Percentiles rank a stretch among this genome's conserved stretches.
These are phyloP conservation scores for Rhinichthys osculus DNA, from an alignment of 2,797 vertebrate species.

Conservation along the genomic window DNA sequence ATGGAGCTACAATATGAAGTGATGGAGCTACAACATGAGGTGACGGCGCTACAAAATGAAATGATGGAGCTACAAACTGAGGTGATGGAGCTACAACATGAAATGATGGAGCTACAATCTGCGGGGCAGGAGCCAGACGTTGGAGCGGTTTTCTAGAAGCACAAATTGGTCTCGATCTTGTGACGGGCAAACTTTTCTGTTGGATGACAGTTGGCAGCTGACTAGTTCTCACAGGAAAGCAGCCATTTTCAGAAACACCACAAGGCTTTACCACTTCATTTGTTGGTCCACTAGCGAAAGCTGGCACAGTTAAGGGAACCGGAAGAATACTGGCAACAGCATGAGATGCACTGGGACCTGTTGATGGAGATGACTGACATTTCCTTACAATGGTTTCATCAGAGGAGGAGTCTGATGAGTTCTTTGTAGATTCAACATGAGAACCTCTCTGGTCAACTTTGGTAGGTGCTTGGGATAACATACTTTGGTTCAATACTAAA, in stretches of 20 bases:
- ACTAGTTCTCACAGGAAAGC: slow-evolving; percentile 3
- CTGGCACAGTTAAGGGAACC: not conserved
- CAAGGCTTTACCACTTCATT: not conserved
- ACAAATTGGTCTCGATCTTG: not conserved
- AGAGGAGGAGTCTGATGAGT: slow-evolving; percentile 1
- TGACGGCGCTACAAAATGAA: not conserved
- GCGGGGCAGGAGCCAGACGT: not conserved
- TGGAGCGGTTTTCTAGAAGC: not conserved
- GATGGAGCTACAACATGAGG: fast-evolving
- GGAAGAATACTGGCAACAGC: slow-evolving; percentile 7
- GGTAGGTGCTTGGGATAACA: slow-evolving; percentile 19
- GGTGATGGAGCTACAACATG: not conserved
- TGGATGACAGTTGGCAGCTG: not conserved
- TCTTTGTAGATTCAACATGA: not conserved
- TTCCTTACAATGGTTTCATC: not conserved
- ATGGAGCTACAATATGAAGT: fast-evolving
- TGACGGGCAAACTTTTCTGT: not conserved
- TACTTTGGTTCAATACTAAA: slow-evolving; percentile 13
- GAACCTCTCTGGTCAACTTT: slow-evolving; percentile 30
- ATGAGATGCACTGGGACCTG: not conserved
- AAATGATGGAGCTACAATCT: not conserved
- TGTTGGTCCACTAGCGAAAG: not conserved
- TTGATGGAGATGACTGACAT: not conserved
- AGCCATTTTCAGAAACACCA: slow-evolving; percentile 4
- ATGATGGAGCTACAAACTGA: not conserved